A percentile compares a stretch with the other conserved stretches of the same genome.
phyloP scores from a whole-genome alignment of 1,140 invertebrate species.

The Tetraneura akinire region DNA sequence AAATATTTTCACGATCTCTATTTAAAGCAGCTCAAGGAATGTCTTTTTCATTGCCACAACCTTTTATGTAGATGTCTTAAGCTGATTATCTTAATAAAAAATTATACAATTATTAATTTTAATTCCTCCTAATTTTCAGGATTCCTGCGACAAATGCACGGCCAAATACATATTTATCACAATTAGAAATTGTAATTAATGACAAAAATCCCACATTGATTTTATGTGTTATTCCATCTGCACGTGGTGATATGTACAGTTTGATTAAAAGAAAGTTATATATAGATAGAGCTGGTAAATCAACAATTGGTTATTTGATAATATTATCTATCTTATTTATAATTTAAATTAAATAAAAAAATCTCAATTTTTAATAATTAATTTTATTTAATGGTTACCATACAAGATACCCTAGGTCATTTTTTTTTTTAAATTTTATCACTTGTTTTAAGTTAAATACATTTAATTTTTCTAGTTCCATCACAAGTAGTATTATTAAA shows the following conservation, averaged over 20 bases:
- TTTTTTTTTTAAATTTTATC: background rate
- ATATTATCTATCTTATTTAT: too few relatives aligned
- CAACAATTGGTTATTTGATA: too few relatives aligned
- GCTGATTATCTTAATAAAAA: too few relatives aligned
- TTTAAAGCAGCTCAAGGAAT: constrained; percentile 24
- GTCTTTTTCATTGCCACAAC: constrained; percentile 16
- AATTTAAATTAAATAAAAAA: too few relatives aligned
- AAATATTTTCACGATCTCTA: constrained; percentile 19
- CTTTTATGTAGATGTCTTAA: constrained; percentile 10
- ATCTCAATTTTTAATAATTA: too few relatives aligned
- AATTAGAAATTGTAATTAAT: constrained; percentile 64
- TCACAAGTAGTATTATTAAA: constrained; percentile 73
- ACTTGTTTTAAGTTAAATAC: background rate
- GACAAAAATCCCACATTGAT: constrained; percentile 65
- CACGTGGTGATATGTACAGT: constrained; percentile 72
- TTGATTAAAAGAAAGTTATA: constrained; percentile 84
- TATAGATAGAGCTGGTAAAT: constrained; percentile 65
- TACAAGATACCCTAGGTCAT: too few relatives aligned
- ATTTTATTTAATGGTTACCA: too few relatives aligned
- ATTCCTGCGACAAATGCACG: constrained; percentile 55
- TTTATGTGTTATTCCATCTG: constrained; percentile 69
- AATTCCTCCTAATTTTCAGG: constrained; percentile 32
- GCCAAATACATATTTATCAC: constrained; percentile 57
- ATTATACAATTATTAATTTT: background rate
- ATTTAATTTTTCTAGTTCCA: constrained; percentile 59